These are phyloP conservation scores for Myocastor coypus DNA, from an alignment of 2,113 vertebrate genomes.

Conservation along the genomic window DNA sequence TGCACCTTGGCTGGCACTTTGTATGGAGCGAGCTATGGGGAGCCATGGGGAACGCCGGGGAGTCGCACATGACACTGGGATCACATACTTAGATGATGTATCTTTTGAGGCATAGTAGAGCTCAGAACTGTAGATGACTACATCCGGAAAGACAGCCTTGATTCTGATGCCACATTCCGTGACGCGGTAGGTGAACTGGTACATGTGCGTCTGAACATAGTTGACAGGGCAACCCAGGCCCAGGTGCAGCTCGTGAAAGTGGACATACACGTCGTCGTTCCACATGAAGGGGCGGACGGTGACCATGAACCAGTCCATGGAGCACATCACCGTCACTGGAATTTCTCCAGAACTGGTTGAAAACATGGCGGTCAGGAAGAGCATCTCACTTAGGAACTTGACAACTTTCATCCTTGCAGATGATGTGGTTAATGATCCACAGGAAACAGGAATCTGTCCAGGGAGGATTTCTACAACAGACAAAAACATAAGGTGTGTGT, in stretches of 20 bases:
- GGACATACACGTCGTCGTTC: conserved; percentile 61
- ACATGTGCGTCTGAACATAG: conserved; percentile 56
- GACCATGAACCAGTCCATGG: conserved; percentile 75
- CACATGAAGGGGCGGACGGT: conserved; percentile 67
- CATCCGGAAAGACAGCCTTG: conserved; percentile 50
- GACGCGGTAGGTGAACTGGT: conserved; percentile 72
- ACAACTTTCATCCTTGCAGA: conserved; percentile 60
- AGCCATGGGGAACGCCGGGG: conserved; percentile 57
- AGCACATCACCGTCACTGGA: conserved; percentile 67
- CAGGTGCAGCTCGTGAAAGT: conserved; percentile 74
- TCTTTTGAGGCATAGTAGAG: conserved; percentile 62
- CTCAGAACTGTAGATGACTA: conserved; percentile 70
- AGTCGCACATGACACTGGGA: conserved; percentile 69
- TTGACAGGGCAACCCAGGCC: conserved; percentile 70
- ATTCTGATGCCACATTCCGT: conserved; percentile 74
- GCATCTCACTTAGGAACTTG: neutral
- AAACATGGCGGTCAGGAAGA: conserved; percentile 58
- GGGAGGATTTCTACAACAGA: conserved; percentile 69
- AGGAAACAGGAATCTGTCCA: conserved; percentile 51
- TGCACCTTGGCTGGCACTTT: fast-evolving
- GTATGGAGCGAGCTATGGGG: neutral
- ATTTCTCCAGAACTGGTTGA: neutral
- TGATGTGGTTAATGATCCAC: neutral
- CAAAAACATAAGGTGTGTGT: conserved; percentile 52
- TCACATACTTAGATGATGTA: conserved; percentile 42